Conservation (phyloP, 2,797 vertebrate species). For the Meda fulgida region DNA sequence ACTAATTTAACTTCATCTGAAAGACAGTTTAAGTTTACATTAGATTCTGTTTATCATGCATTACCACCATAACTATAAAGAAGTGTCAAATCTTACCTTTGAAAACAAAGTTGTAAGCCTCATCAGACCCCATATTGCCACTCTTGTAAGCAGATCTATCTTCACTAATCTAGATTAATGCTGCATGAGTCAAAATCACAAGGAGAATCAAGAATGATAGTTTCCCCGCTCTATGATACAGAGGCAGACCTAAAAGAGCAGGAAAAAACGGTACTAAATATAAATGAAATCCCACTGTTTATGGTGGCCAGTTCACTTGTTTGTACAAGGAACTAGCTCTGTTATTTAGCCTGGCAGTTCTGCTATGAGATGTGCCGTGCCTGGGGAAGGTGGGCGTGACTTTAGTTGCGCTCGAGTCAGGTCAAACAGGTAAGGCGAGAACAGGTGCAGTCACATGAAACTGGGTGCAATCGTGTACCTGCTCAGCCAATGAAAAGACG, state of each 20-base stretch:
- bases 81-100: conserved; percentile 84
- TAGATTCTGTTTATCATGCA: not conserved
- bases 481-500: conserved; percentile 58
- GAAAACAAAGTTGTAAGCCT: conserved; percentile 96
- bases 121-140: conserved; percentile 82
- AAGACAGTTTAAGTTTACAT: not conserved
- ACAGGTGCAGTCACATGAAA: conserved; percentile 61
- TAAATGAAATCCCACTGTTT: conserved; percentile 43
- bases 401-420: conserved; percentile 57
- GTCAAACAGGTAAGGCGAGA: conserved; percentile 72
- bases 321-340: conserved; percentile 67
- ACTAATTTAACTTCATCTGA: not conserved
- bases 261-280: not conserved
- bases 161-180: conserved; percentile 44
- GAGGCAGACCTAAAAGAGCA: not conserved
- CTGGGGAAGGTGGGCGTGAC: conserved; percentile 61
- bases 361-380: conserved; percentile 59
- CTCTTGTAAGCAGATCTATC: conserved; percentile 66
- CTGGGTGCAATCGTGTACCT: conserved; percentile 65
- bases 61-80: not conserved
- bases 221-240: not conserved
- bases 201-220: not conserved
- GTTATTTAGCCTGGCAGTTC: conserved; percentile 65
- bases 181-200: conserved; percentile 50
- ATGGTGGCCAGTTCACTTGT: conserved; percentile 64